Base-by-base conservation (phyloP, 2,113 vertebrate species). In the Ammodytes marinus region DNA sequence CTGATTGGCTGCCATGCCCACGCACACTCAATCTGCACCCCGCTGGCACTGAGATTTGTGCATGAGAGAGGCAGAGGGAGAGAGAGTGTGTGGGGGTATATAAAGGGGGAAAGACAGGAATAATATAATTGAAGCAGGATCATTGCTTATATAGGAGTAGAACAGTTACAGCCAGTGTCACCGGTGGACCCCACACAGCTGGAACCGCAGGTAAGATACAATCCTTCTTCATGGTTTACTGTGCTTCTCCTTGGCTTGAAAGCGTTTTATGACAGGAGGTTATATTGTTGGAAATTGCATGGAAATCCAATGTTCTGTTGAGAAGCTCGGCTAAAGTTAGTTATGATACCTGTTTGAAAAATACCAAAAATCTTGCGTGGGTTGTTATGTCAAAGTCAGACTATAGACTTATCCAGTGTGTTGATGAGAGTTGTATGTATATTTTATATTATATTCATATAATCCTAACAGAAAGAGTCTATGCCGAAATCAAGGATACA, bases 1-100 rank as follows among this genome's bases (percentile, higher is more conserved):
- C 75, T 93, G 87, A 91, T 91, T 93, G 90, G 91, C 70, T 86
- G 79, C 78, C 2, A 27, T 64, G 73, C 87, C 80, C 65, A 81
- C 91, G 81, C 83, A 74, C 55, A 74, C 85, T 86, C 77, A 83
- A 80, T 69, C 59, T 86, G 74, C 74, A 54, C 73, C 80, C 90
- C 19, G 27, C 69, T 82, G 87, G 55, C 74, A 69, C 63, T 71
- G 75, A 77, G 54, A 69, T 58, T 57, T 59, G 84, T 52, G 73
- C 5, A 50, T 6, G 49, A 55, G 54, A 75, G 76, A 0, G 60
- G 42, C 60, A 60, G 65, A 49, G 1, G 37, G 55, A 45, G 39
- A 35, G 49, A 39, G 65, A 61, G 59, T 3, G 49, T 37, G 67
- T 10, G 52, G n/a, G 61, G n/a, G 46, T 10, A 35, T 80, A 79